Evolutionary conservation across 2,888 invertebrate species (phyloP).

Genomic region (Lithodes maja): DNA sequence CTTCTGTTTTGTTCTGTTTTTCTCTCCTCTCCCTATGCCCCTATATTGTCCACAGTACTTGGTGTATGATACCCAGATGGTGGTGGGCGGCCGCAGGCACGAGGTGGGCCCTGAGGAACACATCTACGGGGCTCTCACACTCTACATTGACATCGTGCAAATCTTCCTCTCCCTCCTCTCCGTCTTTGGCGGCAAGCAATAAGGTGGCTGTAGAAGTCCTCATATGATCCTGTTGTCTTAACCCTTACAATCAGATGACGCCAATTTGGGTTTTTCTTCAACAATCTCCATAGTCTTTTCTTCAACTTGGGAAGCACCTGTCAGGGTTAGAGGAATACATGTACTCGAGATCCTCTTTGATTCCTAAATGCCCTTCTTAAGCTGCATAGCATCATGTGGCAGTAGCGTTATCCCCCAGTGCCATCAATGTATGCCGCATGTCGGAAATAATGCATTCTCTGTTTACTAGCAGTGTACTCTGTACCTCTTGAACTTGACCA

Average conservation of each 20-base stretch:
- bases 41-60: conserved; percentile 75
- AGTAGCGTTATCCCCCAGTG: too few species aligned
- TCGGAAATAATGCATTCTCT: too few species aligned
- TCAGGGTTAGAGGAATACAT: too few species aligned
- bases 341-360: too few species aligned
- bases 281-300: too few species aligned
- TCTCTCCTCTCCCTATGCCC: conserved; percentile 4
- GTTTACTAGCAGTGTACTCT: too few species aligned
- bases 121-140: conserved; percentile 79
- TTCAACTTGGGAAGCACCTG: too few species aligned
- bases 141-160: conserved; percentile 81
- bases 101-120: conserved; percentile 81
- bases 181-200: conserved; percentile 53
- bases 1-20: not conserved
- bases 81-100: conserved; percentile 81
- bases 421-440: too few species aligned
- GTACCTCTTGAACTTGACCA: too few species aligned
- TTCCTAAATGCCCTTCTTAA: too few species aligned
- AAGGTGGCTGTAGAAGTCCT: not conserved
- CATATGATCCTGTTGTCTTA: not conserved
- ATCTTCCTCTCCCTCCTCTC: conserved; percentile 78
- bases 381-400: too few species aligned
- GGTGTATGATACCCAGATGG: conserved; percentile 81
- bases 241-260: not conserved
- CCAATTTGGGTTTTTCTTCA: not conserved